A percentile compares a stretch with the other conserved stretches of the same genome.
phyloP scores from a whole-genome alignment of 1,140 invertebrate species.

The Coenobita brevimanus region DNA sequence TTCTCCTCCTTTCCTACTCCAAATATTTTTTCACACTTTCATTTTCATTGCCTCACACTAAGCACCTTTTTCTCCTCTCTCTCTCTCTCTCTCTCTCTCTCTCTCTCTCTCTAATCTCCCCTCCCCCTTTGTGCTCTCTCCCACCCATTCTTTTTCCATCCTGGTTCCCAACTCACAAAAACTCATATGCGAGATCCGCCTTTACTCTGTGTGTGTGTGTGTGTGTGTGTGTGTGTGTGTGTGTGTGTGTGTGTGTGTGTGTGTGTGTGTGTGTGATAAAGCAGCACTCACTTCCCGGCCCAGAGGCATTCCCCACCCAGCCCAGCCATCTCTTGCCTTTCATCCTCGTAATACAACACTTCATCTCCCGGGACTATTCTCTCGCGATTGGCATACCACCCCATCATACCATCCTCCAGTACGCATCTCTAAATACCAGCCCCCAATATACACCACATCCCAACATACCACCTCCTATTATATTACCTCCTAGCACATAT shows the following conservation, averaged over 20 bases:
- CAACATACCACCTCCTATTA: no score
- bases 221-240: conserved; percentile 34
- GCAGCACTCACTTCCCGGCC: neutral
- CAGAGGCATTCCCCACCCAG: neutral
- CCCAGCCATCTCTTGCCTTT: no score
- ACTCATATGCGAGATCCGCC: neutral
- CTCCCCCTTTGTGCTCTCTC: neutral
- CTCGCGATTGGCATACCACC: no score
- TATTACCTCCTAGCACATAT: no score
- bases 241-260: conserved; percentile 30
- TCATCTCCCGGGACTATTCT: no score
- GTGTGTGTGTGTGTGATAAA: no score
- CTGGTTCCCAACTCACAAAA: neutral
- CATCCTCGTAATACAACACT: no score
- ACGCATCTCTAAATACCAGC: no score
- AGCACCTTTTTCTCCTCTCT: conserved; percentile 1
- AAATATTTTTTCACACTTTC: neutral
- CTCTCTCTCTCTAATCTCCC: neutral
- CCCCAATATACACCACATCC: no score
- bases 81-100: conserved; percentile 10
- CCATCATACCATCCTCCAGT: no score
- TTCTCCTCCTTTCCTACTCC: neutral
- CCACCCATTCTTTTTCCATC: neutral
- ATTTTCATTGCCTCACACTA: neutral
- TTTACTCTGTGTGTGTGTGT: no score